phyloP scores from a whole-genome alignment of 2,797 vertebrate species.

The Malurus leucopterus region DNA sequence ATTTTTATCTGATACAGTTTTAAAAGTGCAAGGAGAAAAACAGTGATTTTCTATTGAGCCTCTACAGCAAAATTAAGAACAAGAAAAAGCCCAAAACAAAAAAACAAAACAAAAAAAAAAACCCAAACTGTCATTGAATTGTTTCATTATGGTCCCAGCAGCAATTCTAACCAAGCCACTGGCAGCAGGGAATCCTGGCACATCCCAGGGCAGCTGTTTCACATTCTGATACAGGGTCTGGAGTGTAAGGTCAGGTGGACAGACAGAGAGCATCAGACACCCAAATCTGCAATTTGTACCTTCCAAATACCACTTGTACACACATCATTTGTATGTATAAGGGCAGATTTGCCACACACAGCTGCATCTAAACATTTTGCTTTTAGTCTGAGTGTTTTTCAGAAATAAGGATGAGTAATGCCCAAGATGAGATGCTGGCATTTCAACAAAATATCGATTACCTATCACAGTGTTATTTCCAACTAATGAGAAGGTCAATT shows the following conservation, averaged over 20 bases:
- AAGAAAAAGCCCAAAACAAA: no score
- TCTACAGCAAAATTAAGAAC: background rate
- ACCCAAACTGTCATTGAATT: background rate
- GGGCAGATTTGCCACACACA: background rate
- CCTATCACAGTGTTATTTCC: constrained; percentile 44
- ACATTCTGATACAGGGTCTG: background rate
- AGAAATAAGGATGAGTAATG: constrained; percentile 20
- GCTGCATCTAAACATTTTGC: background rate
- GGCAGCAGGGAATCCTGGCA: background rate
- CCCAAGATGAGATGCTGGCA: background rate
- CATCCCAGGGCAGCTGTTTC: background rate
- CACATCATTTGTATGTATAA: background rate
- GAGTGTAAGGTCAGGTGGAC: background rate
- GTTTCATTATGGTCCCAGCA: background rate
- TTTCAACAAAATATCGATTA: constrained; percentile 46
- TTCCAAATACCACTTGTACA: background rate
- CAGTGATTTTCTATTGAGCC: background rate
- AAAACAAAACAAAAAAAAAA: background rate
- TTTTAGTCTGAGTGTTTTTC: background rate
- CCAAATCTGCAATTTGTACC: background rate
- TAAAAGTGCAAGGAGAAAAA: background rate
- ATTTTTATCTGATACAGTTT: background rate
- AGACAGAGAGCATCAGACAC: background rate
- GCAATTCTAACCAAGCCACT: background rate
- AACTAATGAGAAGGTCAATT: constrained; percentile 53